Evolutionary conservation across 2,797 vertebrate genomes (phyloP), one percentile per base, ranked within the genome.

Genomic region (Anableps anableps): DNA sequence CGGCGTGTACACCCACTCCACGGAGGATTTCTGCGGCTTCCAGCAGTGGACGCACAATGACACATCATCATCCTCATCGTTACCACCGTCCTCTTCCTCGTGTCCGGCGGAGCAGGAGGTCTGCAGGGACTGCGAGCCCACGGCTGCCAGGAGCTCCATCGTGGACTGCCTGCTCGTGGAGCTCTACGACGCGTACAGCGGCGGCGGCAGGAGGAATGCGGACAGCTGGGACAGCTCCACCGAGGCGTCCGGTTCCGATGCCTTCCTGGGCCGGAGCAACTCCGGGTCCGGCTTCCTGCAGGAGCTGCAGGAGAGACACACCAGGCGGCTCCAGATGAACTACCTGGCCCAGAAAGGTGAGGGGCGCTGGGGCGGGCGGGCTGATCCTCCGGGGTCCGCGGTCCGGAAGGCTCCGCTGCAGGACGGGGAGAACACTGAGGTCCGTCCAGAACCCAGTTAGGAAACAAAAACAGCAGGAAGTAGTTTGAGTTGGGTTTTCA

Each of bases 81-180:
- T 76, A 92, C 88, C 45, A 10, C 45, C 45, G 13, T 86, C 92
- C 77, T 87, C 89, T 88, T 85, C 89, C 87, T 83, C 90, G 74
- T 41, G 87, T 60, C 77, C 81, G 51, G 86, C 77, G 14, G 76
- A 36, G 72, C 81, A 43, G 82, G 81, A 64, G 83, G 50, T 73
- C 34, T 64, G 43, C 43, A 23, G 76, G 23, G 86, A 76, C 81
- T 31, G 72, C 77, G 45, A 74, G 26, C 68, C 76, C 0, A 76
- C 1, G 19, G 66, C 76, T 1, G 93, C 90, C 11, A 91, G 96
- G 53, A 94, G 95, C 38, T 98, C 97, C 77, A 96, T 99, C 51
- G 97, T 99, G 91, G 98, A 97, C 94, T 95, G 96, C 75, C 92
- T 99, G 77, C 91, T 99, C 84, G 97, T 97, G 41, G 98, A 99